Base-by-base conservation (phyloP, 1,140 invertebrate species). In the Cephus cinctus region DNA sequence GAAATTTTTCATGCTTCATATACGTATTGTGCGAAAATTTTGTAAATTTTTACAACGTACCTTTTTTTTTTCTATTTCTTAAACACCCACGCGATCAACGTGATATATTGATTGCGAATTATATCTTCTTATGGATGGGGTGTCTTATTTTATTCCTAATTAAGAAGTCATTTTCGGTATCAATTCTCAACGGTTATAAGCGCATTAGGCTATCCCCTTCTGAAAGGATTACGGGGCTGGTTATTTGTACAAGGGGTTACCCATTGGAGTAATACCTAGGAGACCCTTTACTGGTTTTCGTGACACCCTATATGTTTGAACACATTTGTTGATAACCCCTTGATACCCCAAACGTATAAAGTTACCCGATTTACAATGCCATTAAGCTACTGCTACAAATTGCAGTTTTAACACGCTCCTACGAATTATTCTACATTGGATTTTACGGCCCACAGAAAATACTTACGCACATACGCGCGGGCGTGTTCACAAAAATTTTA, bases 191-290 rank as follows among this genome's bases (percentile, higher is more conserved):
- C 42, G 42, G 31, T 35, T 19, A 45, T 31, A 45, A 50, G 27
- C 43, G 36, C 43, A 51, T 45, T 36, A 43, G 41, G 19, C 20
- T 15, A 4, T 27, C 32, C n/a, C 36, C 12, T 38, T 14, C n/a
- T 39, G 34, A 51, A 51, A 51, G 49, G 49, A 51, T 51, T 51
- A 51, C 36, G 23, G 35, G 42, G 42, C 32, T 44, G 41, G 40
- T 51, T 51, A 23, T 45, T 39, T 21, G 38, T 23, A 35, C 19
- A 43, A 34, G 20, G 49, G 42, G 34, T 9, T 23, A 21, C 12
- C n/a, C 27, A 27, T 8, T n/a, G 6, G 6, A 6, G 6, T n/a
- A 27, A 8, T 27, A 27, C 25, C 25, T 27, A n/a, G n/a, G n/a
- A n/a, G n/a, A n/a, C n/a, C 25, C n/a, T n/a, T 27, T n/a, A 8